Base-by-base conservation (phyloP, 2,113 vertebrate genomes). In the Proteles cristata region DNA sequence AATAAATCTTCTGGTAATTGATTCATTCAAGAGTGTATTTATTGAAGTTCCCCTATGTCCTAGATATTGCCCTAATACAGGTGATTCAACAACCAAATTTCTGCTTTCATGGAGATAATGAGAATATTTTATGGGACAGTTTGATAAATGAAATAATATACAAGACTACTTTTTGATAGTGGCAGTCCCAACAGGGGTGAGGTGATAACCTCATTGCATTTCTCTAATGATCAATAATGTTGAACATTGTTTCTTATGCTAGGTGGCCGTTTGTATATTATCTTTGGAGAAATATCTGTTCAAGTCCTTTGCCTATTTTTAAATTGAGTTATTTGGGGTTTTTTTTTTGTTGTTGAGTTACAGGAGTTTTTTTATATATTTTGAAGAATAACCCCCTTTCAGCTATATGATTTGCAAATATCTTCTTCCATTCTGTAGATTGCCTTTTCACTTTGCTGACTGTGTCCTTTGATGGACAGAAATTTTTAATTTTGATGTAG, bases 1-100 rank as follows among this genome's bases (percentile, higher is more conserved):
- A 88, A 73, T 90, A 65, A 91, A 71, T 45, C 35, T 89, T 93
- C 63, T 80, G 84, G 21, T 81, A 88, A 85, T 82, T 58, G 63
- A 79, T 86, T 93, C 15, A 71, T 88, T 80, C 58, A 81, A 85
- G 31, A 7, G 86, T 94, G 7, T 93, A 58, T 69, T 25, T 86
- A 82, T 66, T 89, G 69, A 79, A 77, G 12, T 92, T 76, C 61
- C 83, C 5, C 58, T 48, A 0, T 65, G 58, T 93, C 53, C 86
- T 90, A 91, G 39, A 53, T 74, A 92, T 7, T 91, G 48, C 55
- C 28, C 5, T 88, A 88, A 28, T 17, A 35, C 28, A 88, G 31
- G 43, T 5, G 39, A 71, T 93, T 19, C 11, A 92, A 43, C 9
- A 92, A n/a, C 55, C 58, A 92, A 63, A 45, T 96, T 92, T 80